phyloP scores from a whole-genome alignment of 2,888 invertebrate genomes.

The Euplagia quadripunctaria region DNA sequence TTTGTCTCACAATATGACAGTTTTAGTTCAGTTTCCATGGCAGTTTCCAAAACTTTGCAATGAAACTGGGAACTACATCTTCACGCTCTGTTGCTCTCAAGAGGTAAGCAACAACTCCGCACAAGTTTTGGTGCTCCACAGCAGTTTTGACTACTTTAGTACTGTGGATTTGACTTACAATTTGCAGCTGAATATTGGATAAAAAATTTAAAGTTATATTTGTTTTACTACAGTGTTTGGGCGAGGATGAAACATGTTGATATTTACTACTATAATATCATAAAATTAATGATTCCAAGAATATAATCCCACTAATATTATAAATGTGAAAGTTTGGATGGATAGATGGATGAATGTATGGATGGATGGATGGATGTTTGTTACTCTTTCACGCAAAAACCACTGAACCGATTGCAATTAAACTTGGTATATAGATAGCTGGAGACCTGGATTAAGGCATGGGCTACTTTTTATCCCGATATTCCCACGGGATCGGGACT shows the following conservation, averaged over 20 bases:
- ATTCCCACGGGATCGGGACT: no score
- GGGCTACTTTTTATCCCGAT: no score
- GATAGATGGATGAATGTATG: no score
- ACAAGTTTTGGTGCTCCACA: constrained; percentile 3
- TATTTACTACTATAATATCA: no score
- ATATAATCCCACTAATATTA: no score
- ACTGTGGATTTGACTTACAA: neutral
- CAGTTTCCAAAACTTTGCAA: constrained; percentile 15
- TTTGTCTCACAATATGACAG: constrained; percentile 23
- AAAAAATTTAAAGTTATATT: neutral
- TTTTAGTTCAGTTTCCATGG: constrained; percentile 22
- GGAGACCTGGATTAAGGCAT: no score
- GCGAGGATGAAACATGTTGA: neutral
- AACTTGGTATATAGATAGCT: no score
- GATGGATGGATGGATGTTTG: no score
- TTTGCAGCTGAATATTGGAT: neutral
- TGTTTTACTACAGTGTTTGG: neutral
- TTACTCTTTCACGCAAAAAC: no score
- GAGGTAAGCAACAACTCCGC: neutral
- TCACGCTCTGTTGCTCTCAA: constrained; percentile 13
- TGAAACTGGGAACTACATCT: constrained; percentile 16
- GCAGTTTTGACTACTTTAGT: constrained; percentile 7
- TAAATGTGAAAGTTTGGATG: no score
- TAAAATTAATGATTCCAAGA: no score
- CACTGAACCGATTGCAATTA: no score